A percentile compares a stretch with the other conserved stretches of the same genome.
Conservation (phyloP, 1,140 invertebrate genomes). For the Chrysomallon squamiferum region DNA sequence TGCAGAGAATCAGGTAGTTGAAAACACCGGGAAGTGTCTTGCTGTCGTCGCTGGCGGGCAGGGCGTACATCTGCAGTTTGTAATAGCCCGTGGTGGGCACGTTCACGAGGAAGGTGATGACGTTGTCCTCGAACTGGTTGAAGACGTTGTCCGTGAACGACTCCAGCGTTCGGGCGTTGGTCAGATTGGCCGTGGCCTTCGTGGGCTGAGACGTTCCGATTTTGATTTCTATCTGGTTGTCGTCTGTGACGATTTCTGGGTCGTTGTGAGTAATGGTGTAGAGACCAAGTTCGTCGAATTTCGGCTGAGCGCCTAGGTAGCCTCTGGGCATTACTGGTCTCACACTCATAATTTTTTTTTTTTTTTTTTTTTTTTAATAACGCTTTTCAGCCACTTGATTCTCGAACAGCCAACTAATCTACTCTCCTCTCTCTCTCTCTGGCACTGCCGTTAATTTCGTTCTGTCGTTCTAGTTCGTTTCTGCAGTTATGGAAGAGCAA, state of each 20-base stretch:
- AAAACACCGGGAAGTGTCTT: constrained; percentile 60
- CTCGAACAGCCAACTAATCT: too few species aligned
- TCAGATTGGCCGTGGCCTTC: constrained; percentile 57
- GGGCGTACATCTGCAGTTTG: constrained; percentile 60
- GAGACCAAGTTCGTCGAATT: constrained; percentile 39
- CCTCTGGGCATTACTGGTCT: constrained; percentile 46
- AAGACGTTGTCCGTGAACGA: constrained; percentile 56
- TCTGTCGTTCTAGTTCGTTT: too few species aligned
- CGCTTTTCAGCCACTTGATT: too few species aligned
- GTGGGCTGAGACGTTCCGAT: constrained; percentile 35
- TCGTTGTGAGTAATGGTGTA: constrained; percentile 41
- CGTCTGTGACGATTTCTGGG: constrained; percentile 26
- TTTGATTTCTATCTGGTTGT: constrained; percentile 45
- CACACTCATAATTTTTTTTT: too few species aligned
- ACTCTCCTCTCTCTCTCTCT: too few species aligned
- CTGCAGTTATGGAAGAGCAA: too few species aligned
- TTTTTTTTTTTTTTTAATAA: too few species aligned
- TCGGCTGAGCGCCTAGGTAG: constrained; percentile 53
- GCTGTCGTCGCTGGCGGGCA: constrained; percentile 50
- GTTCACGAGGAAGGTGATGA: constrained; percentile 41
- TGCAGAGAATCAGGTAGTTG: constrained; percentile 59
- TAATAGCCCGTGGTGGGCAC: constrained; percentile 53
- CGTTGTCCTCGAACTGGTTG: constrained; percentile 47
- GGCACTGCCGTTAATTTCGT: too few species aligned
- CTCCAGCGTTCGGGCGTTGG: constrained; percentile 39